Evolutionary conservation across 2,113 vertebrate genomes (phyloP).

Genomic region (Trichomycterus rosablanca): DNA sequence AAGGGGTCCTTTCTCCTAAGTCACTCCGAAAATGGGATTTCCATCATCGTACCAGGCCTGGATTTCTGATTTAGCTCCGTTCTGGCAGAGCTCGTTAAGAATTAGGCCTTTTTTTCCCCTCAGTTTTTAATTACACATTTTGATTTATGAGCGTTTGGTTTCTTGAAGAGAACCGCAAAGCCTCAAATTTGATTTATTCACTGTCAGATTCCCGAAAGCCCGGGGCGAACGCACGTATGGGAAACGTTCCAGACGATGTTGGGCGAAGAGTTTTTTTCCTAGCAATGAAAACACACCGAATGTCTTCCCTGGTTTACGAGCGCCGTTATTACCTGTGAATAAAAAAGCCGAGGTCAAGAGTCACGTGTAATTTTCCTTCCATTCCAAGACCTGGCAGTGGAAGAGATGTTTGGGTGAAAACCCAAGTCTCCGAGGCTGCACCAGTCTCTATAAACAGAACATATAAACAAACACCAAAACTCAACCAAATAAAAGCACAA

Average conservation of each 20-base stretch:
- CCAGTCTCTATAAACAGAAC: too few relatives aligned
- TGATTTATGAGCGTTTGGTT: slow-evolving; percentile 8
- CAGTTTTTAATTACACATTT: slow-evolving; percentile 10
- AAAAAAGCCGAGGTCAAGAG: not conserved
- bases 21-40: slow-evolving; percentile 39
- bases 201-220: slow-evolving; percentile 5
- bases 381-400: too few relatives aligned
- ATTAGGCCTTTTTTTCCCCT: slow-evolving; percentile 16
- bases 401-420: too few relatives aligned
- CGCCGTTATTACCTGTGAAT: not conserved
- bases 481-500: too few relatives aligned
- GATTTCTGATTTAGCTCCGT: slow-evolving; percentile 8
- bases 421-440: too few relatives aligned
- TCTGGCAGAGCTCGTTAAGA: slow-evolving; percentile 7
- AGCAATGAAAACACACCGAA: not conserved
- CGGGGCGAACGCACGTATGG: slow-evolving; percentile 11
- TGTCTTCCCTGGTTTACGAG: slow-evolving; percentile 10
- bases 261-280: slow-evolving; percentile 4
- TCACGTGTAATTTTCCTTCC: too few relatives aligned
- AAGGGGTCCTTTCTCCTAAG: slow-evolving; percentile 48
- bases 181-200: slow-evolving; percentile 23
- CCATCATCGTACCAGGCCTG: slow-evolving; percentile 2
- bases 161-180: not conserved
- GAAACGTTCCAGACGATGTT: slow-evolving; percentile 15
- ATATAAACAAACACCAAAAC: too few relatives aligned